Evolutionary conservation across 2,113 vertebrate genomes (phyloP).

Genomic region (Cebidichthys violaceus): DNA sequence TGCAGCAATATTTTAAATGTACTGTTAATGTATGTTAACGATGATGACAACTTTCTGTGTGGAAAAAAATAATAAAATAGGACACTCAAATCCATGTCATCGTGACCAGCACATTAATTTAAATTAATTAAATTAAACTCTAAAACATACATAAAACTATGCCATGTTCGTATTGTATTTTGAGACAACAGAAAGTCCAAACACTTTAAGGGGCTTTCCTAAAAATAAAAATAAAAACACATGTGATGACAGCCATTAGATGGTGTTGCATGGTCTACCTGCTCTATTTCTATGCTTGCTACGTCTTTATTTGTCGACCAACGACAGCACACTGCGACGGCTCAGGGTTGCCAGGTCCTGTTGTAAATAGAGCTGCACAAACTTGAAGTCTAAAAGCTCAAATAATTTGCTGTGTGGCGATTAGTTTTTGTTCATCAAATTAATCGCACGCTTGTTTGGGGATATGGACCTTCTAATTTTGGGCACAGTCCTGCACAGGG

Average conservation of each 20-base stretch:
- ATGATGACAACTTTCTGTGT: background rate
- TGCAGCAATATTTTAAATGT: background rate
- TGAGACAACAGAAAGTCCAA: background rate
- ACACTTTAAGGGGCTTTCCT: background rate
- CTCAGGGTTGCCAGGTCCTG: slow-evolving; percentile 53
- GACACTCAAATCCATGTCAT: background rate
- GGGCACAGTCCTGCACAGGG: background rate
- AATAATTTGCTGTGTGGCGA: too few species aligned
- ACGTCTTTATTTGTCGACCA: slow-evolving; percentile 15
- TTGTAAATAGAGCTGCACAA: background rate
- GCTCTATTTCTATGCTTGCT: slow-evolving; percentile 19
- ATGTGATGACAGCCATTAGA: background rate
- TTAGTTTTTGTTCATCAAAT: background rate
- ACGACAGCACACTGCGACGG: slow-evolving; percentile 46
- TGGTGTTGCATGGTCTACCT: background rate
- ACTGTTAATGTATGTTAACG: background rate
- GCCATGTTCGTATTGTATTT: background rate
- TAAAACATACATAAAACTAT: background rate
- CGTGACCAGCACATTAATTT: background rate
- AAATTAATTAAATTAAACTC: background rate
- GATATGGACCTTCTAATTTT: too few species aligned
- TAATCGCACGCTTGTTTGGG: background rate
- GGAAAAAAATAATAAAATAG: background rate
- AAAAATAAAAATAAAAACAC: background rate
- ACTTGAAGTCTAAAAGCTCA: background rate